Evolutionary conservation across 2,888 invertebrate species (phyloP), one percentile per base, ranked within the genome.

Genomic region (Chironomus tentans): DNA sequence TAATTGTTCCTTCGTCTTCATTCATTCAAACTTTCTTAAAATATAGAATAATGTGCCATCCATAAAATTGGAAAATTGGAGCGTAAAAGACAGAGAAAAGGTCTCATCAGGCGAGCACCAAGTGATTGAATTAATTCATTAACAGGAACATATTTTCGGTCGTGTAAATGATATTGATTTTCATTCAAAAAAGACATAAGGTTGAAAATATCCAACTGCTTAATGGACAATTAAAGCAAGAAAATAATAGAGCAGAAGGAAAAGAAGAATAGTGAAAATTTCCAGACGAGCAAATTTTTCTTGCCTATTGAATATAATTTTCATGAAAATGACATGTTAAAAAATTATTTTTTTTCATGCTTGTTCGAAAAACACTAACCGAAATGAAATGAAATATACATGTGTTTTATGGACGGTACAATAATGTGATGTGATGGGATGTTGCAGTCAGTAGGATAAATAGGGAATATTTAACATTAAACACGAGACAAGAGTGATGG

Each of bases 141-240:
- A 73, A 46, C 18, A 46, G 22, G 56, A 71, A 56, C 71, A 71
- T 71, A 71, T 71, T 70, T 56, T 21, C 56, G 56, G 56, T 18
- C 15, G 56, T 56, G 56, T 18, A 56, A 18, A 18, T 56, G 56
- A 15, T n/a, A 56, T 56, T 56, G 56, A 56, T 56, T 56, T 56
- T 56, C 56, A 56, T 56, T 56, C 18, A 18, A 7, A 50, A n/a
- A 50, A 28, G 28, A 28, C 28, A 6, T 38, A 56, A 56, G 56
- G 18, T 56, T 56, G 13, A 65, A 56, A 56, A 65, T 65, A 24
- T 65, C 74, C 65, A 47, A 24, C 13, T 65, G 74, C 38, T 68
- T 74, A 74, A 74, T 74, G 74, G 74, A 68, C 74, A 74, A 74
- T 68, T 74, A 74, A 68, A 74, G 68, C 74, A 72, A 72, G 28